Evolutionary conservation across 2,888 invertebrate species (phyloP).

Genomic region (Acronicta psi): DNA sequence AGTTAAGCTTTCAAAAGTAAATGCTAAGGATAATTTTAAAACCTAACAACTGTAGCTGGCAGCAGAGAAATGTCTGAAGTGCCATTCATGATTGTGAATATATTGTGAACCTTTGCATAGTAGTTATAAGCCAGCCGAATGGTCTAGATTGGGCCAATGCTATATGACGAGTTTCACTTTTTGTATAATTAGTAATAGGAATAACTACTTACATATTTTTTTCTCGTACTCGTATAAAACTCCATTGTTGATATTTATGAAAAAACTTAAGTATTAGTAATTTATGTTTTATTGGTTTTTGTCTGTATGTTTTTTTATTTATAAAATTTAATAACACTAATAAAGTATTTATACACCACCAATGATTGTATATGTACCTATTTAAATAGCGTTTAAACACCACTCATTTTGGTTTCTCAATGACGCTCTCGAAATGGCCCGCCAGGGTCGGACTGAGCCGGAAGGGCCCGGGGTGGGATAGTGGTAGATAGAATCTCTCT

Average conservation of each 20-base stretch:
- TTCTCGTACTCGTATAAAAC: slow-evolving; percentile 1
- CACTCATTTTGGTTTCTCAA: no score
- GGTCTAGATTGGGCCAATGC: no score
- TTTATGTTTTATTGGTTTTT: slow-evolving; percentile 11
- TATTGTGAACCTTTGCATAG: slow-evolving; percentile 3
- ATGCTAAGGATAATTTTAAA: slow-evolving; percentile 13
- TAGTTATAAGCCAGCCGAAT: not conserved
- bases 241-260: slow-evolving; percentile 6
- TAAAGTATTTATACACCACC: slow-evolving; percentile 42
- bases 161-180: not conserved
- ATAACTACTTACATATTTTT: slow-evolving; percentile 11
- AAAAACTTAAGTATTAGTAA: slow-evolving; percentile 9
- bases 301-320: slow-evolving; percentile 14
- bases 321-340: slow-evolving; percentile 32
- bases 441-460: no score
- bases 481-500: no score
- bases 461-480: no score
- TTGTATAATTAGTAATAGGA: slow-evolving; percentile 31
- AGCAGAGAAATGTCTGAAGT: slow-evolving; percentile 3
- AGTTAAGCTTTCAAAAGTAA: slow-evolving; percentile 21
- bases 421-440: no score
- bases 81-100: slow-evolving; percentile 21
- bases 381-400: no score
- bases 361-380: not conserved
- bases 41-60: slow-evolving; percentile 12